Conservation (phyloP, 2,113 vertebrate species). For the Stegostoma tigrinum region DNA sequence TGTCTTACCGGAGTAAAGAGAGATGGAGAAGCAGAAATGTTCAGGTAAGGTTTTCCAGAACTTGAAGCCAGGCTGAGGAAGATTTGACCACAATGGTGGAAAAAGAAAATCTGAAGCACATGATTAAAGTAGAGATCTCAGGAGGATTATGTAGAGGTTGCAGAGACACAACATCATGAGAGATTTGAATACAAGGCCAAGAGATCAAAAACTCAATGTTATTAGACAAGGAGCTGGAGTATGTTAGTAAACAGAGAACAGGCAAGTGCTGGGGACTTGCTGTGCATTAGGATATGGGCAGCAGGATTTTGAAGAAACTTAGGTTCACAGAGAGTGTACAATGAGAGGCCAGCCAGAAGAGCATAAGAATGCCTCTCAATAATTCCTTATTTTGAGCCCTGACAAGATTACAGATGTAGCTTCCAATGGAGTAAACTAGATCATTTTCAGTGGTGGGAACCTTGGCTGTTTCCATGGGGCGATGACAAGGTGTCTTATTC, state of each 20-base stretch:
- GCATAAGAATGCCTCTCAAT: background rate
- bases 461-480: no score
- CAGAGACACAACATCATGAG: background rate
- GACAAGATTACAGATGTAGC: background rate
- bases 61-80: background rate
- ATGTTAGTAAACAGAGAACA: background rate
- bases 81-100: background rate
- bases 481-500: background rate
- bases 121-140: background rate
- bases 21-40: background rate
- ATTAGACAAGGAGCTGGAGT: background rate
- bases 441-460: background rate
- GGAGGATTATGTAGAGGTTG: background rate
- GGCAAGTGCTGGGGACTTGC: background rate
- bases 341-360: background rate
- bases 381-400: background rate
- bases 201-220: background rate
- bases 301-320: background rate
- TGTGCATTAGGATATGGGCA: background rate
- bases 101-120: background rate
- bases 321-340: background rate
- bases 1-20: background rate
- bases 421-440: background rate
- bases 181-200: background rate
- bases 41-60: background rate